Base-by-base conservation (phyloP, 2,113 vertebrate genomes). In the Nesoenas mayeri region DNA sequence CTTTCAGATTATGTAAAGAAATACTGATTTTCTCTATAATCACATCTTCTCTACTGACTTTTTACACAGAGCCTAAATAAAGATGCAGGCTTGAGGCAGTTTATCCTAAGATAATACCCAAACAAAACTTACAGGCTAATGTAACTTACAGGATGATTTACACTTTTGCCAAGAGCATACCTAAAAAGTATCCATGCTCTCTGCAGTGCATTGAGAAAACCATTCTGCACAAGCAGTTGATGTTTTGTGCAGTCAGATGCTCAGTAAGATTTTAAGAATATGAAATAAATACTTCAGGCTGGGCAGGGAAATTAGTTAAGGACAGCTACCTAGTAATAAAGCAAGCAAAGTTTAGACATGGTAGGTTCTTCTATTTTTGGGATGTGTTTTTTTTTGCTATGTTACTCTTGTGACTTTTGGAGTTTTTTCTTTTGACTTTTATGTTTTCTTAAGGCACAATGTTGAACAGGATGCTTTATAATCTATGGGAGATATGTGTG, bases 11-110 rank as follows among this genome's bases (percentile, higher is more conserved):
- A 48, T 44, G n/a, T 67, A 0, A 73, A 85, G 60, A 56, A 57
- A 44, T 26, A 58, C 1, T 0, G 0, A 24, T 67, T 88, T 82
- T 71, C 3, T 40, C 17, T 73, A 19, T 22, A 47, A 69, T 24
- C 7, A 85, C 88, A 77, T 60, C 32, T 85, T 93, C 29, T 73
- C 26, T 38, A 32, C 15, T 60, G 29, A 67, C 12, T 42, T 72
- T 73, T 71, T 62, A 36, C 28, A 54, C 4, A 79, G 81, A 67
- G 15, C 5, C 31, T 66, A 74, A 70, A 81, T 48, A 62, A 79
- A 62, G 26, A 62, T 34, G 2, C 11, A 70, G 29, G 3, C 20
- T 81, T 7, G 36, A 66, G 17, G n/a, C 22, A 40, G 26, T 62
- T 88, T 53, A 38, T 58, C 12, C 18, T 73, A 57, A 73, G 26